phyloP scores from a whole-genome alignment of 2,797 vertebrate species.

The Myoxocephalus aenaeus region DNA sequence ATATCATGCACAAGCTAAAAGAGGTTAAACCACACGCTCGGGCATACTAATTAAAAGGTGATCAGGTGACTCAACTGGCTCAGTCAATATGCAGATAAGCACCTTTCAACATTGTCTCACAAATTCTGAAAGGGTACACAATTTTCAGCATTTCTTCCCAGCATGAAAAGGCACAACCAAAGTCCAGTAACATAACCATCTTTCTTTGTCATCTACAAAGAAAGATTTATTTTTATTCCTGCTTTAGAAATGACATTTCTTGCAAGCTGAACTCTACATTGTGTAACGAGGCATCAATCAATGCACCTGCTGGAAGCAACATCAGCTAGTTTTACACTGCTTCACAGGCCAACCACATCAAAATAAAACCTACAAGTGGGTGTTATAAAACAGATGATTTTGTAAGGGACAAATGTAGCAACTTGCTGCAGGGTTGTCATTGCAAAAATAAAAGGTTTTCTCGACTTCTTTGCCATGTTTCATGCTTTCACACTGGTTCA shows the following conservation, averaged over 20 bases:
- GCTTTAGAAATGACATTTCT: slow-evolving; percentile 5
- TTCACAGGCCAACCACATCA: background rate
- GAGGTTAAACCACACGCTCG: background rate
- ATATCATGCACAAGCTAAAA: slow-evolving; percentile 3
- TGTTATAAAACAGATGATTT: background rate
- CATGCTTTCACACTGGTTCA: slow-evolving; percentile 3
- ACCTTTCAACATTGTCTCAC: background rate
- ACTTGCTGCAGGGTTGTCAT: background rate
- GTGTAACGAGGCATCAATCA: background rate
- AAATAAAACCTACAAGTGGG: background rate
- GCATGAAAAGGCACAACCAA: background rate
- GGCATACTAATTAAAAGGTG: slow-evolving; percentile 7
- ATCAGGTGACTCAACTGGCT: background rate
- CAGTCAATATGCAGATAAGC: slow-evolving; percentile 17
- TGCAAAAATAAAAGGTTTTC: background rate
- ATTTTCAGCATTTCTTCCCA: background rate
- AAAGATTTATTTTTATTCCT: background rate
- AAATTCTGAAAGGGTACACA: background rate
- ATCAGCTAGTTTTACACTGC: too few relatives aligned
- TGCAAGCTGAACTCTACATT: background rate
- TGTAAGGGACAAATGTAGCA: too few relatives aligned
- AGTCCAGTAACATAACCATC: background rate
- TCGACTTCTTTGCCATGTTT: background rate
- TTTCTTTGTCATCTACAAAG: background rate
- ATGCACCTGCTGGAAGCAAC: background rate